Conservation (phyloP, 2,797 vertebrate species). For the Microcaecilia unicolor region DNA sequence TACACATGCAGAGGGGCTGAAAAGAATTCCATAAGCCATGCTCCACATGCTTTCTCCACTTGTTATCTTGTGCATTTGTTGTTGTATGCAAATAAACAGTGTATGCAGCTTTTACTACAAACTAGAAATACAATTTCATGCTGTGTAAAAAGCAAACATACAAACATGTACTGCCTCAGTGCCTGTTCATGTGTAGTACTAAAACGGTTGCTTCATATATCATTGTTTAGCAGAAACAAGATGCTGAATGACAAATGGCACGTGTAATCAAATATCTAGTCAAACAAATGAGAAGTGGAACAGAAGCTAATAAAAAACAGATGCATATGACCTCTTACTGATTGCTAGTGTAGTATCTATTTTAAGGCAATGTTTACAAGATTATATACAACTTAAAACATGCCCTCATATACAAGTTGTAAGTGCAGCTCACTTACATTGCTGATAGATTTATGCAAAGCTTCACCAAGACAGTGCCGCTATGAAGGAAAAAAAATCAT, state of each 20-base stretch:
- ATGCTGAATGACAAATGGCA: conserved; percentile 11
- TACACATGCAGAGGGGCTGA: no score
- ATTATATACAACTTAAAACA: conserved; percentile 49
- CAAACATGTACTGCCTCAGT: conserved; percentile 24
- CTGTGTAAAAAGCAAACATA: conserved; percentile 30
- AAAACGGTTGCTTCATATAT: conserved; percentile 16
- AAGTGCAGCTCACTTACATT: conserved; percentile 73
- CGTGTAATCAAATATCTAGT: conserved; percentile 13
- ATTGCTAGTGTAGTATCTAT: conserved; percentile 7
- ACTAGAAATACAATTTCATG: conserved; percentile 32
- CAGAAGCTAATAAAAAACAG: conserved; percentile 27
- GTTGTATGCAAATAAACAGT: no score
- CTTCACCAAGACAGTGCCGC: conserved; percentile 75
- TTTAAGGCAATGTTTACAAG: conserved; percentile 30
- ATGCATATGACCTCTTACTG: conserved; percentile 6
- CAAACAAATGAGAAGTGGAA: conserved; percentile 27
- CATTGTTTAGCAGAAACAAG: conserved; percentile 15
- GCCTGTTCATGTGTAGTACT: conserved; percentile 21
- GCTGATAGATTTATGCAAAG: conserved; percentile 80
- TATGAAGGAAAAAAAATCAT: conserved; percentile 67
- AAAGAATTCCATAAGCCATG: no score
- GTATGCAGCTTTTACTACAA: no score
- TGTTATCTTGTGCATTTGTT: no score
- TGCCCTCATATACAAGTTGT: conserved; percentile 50
- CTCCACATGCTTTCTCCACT: no score